These are phyloP conservation scores for Caenorhabditis sinica DNA, from an alignment of 2,888 invertebrate genomes.

Conservation along the genomic window DNA sequence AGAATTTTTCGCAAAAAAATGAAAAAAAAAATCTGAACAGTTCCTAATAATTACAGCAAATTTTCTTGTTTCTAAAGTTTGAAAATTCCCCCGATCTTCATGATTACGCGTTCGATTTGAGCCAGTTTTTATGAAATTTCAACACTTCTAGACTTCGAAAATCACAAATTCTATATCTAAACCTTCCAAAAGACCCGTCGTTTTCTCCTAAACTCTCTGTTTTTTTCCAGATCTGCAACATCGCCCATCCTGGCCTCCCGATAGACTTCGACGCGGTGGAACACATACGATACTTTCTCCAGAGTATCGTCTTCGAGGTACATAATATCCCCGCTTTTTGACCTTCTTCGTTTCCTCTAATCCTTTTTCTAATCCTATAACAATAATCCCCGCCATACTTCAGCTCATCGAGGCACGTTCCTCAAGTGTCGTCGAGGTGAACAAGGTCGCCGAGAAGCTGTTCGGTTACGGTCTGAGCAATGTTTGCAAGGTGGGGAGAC, in stretches of 20 bases:
- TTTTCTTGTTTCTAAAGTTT: too few species aligned
- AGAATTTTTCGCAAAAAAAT: too few species aligned
- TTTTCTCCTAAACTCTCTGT: too few species aligned
- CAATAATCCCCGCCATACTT: slow-evolving; percentile 7
- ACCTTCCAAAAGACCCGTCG: too few species aligned
- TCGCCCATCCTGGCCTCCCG: slow-evolving; percentile 78
- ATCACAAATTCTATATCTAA: not conserved
- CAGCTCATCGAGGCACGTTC: slow-evolving; percentile 63
- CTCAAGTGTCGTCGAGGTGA: slow-evolving; percentile 63
- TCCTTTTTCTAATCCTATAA: not conserved
- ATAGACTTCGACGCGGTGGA: slow-evolving; percentile 79
- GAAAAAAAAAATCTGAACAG: too few species aligned
- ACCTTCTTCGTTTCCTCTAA: slow-evolving; percentile 8
- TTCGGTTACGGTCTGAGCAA: slow-evolving; percentile 53
- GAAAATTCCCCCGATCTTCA: too few species aligned
- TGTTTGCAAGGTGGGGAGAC: slow-evolving; percentile 38
- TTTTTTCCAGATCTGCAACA: slow-evolving; percentile 71
- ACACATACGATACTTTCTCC: slow-evolving; percentile 75
- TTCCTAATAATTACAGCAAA: too few species aligned
- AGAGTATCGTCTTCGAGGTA: slow-evolving; percentile 73
- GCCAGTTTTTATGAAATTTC: too few species aligned
- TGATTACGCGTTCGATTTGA: too few species aligned
- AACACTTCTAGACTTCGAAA: not conserved
- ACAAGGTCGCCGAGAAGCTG: slow-evolving; percentile 49
- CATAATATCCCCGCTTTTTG: not conserved